Conservation (phyloP, 2,113 vertebrate species). For the Damaliscus lunatus region DNA sequence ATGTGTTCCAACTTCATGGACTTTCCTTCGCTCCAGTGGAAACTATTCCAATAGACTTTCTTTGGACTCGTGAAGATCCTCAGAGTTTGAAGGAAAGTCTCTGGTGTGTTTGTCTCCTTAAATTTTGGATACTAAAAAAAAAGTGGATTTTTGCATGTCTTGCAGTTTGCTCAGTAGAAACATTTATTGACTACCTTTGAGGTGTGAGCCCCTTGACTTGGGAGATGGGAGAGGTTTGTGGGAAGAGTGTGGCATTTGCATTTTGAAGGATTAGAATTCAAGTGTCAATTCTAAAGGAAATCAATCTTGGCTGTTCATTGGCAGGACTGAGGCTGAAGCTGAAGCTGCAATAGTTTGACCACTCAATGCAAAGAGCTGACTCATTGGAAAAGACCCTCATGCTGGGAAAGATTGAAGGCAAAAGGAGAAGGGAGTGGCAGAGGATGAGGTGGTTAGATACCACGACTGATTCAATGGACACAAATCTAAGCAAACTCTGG, state of each 20-base stretch:
- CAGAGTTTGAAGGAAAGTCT: not conserved
- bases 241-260: not conserved
- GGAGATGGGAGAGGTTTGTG: not conserved
- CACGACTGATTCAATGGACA: not conserved
- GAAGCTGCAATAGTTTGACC: not conserved
- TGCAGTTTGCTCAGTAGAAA: not conserved
- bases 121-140: not conserved
- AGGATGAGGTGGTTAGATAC: not conserved
- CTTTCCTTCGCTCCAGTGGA: slow-evolving; percentile 44
- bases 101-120: not conserved
- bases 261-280: not conserved
- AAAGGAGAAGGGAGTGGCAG: not conserved
- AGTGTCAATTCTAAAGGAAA: not conserved
- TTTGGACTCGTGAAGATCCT: slow-evolving; percentile 28
- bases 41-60: slow-evolving; percentile 56
- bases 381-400: not conserved
- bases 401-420: not conserved
- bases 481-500: not conserved
- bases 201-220: not conserved
- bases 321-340: not conserved
- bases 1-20: not conserved
- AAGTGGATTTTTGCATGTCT: slow-evolving; percentile 22
- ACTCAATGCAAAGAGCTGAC: not conserved
- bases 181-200: not conserved
- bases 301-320: not conserved